Conservation (phyloP, 2,888 invertebrate genomes). For the Drosophila diplacantha region DNA sequence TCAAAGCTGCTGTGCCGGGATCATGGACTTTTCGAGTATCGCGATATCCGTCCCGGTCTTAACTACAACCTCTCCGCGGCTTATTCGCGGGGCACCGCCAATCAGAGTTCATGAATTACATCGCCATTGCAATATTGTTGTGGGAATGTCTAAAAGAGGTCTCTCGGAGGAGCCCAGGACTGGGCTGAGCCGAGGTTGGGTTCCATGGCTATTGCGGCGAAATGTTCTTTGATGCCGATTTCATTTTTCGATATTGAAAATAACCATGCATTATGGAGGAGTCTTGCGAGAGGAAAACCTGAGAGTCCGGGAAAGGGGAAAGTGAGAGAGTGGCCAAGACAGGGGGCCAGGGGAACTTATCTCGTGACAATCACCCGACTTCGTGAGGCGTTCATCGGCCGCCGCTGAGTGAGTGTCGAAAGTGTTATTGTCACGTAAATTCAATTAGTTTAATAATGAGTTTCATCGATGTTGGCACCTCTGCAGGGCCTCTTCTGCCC, state of each 20-base stretch:
- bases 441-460: constrained; percentile 71
- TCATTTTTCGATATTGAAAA: constrained; percentile 74
- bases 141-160: constrained; percentile 64
- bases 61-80: constrained; percentile 14
- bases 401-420: constrained; percentile 38
- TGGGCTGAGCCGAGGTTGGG: constrained; percentile 6
- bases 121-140: constrained; percentile 71
- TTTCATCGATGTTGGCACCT: constrained; percentile 68
- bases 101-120: constrained; percentile 73
- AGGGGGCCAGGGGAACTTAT: constrained; percentile 37
- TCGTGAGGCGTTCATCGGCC: constrained; percentile 30
- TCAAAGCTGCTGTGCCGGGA: constrained; percentile 13
- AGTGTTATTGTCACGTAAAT: constrained; percentile 72
- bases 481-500: constrained; percentile 17
- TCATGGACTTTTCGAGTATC: constrained; percentile 10
- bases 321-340: constrained; percentile 4
- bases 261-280: constrained; percentile 69
- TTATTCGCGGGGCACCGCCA: constrained; percentile 51
- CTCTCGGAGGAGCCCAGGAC: constrained; percentile 3
- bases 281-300: constrained; percentile 31
- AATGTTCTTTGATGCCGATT: constrained; percentile 71
- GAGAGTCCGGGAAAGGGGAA: constrained; percentile 4
- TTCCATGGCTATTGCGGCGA: constrained; percentile 49
- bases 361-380: constrained; percentile 57
- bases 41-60: constrained; percentile 2